Evolutionary conservation across 2,113 vertebrate genomes (phyloP).

Genomic region (Mionectes macconnelli): DNA sequence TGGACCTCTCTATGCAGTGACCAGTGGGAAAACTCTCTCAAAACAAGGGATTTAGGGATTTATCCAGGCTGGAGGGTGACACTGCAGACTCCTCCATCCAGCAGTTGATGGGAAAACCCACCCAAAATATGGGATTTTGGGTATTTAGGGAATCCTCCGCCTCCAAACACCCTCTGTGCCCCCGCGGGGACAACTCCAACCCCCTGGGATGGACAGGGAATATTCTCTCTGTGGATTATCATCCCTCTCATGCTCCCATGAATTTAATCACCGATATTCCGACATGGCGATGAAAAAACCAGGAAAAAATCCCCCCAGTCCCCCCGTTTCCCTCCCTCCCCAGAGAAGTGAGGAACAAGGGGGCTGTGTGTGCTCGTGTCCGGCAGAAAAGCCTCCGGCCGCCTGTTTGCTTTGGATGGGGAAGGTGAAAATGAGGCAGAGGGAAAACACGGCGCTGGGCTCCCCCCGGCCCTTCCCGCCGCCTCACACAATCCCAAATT

Average conservation of each 20-base stretch:
- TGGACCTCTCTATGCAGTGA: not conserved
- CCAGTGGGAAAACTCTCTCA: not conserved
- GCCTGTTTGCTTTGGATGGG: slow-evolving; percentile 29
- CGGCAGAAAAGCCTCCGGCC: not conserved
- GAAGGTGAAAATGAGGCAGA: not conserved
- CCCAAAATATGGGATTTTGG: not conserved
- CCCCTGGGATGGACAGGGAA: accelerated
- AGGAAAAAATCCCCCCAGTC: not conserved
- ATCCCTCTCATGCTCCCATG: accelerated
- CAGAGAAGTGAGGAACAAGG: not conserved
- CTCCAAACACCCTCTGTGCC: not conserved
- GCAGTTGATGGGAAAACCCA: not conserved
- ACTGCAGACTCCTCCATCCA: not conserved
- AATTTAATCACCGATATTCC: not conserved
- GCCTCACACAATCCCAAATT: slow-evolving; percentile 28
- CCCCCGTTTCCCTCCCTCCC: not conserved
- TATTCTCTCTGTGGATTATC: not conserved
- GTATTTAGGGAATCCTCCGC: not conserved
- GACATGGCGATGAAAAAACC: not conserved
- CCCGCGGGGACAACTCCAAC: accelerated
- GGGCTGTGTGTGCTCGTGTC: slow-evolving; percentile 36
- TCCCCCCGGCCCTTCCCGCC: not conserved
- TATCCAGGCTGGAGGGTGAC: not conserved
- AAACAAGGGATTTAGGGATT: not conserved
- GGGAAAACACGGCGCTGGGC: not conserved